phyloP scores from a whole-genome alignment of 2,113 vertebrate genomes.

The Scopus umbretta region DNA sequence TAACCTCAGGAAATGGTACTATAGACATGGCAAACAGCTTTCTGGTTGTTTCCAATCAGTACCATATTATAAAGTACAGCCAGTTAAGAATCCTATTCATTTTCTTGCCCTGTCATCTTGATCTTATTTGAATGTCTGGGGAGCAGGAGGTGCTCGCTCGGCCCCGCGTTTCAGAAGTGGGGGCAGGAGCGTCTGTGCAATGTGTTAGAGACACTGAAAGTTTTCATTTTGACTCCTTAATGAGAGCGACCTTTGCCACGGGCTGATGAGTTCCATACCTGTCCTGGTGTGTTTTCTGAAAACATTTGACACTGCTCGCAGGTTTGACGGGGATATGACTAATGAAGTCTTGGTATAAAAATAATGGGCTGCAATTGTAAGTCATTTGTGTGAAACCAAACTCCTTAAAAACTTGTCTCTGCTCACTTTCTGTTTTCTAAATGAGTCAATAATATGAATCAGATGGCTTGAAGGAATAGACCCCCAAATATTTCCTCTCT shows the following conservation, averaged over 20 bases:
- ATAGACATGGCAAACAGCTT: conserved; percentile 80
- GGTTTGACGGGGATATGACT: conserved; percentile 95
- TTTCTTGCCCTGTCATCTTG: conserved; percentile 81
- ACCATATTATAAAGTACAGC: conserved; percentile 78
- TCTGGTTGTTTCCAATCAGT: conserved; percentile 80
- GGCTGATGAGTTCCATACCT: conserved; percentile 99
- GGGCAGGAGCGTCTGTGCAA: conserved; percentile 75
- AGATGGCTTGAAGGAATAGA: conserved; percentile 78
- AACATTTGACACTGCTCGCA: conserved; percentile 86
- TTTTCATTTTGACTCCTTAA: conserved; percentile 98
- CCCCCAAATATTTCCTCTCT: conserved; percentile 78
- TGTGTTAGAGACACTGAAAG: conserved; percentile 95
- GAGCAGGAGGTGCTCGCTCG: conserved; percentile 74
- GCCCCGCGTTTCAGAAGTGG: conserved; percentile 69
- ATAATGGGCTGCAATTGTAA: conserved; percentile 91
- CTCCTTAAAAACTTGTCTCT: conserved; percentile 85
- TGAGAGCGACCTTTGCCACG: conserved; percentile 95
- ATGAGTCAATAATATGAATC: conserved; percentile 85
- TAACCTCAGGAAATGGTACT: conserved; percentile 91
- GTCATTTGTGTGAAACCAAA: conserved; percentile 79
- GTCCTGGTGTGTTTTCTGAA: conserved; percentile 87
- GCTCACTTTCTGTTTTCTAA: conserved; percentile 84
- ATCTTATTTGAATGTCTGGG: conserved; percentile 84
- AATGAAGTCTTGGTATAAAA: conserved; percentile 96
- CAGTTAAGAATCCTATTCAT: conserved; percentile 78